Percentiles rank a stretch among this genome's conserved stretches.
Conservation (phyloP, 2,888 invertebrate species). For the Meta bourneti region DNA sequence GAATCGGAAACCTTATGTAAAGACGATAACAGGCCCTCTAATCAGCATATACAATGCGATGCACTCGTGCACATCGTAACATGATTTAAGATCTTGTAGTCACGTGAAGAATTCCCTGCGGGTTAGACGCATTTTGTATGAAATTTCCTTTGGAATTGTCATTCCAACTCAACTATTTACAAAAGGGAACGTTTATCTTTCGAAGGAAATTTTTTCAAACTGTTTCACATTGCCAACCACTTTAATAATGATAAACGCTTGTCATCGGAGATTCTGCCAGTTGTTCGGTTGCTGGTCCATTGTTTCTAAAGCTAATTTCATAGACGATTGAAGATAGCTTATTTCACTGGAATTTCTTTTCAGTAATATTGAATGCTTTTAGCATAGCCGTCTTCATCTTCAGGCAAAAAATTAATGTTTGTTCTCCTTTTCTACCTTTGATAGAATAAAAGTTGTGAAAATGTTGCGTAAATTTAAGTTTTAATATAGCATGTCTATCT, state of each 20-base stretch:
- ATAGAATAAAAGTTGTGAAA: neutral
- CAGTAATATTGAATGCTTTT: neutral
- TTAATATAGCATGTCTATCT: neutral
- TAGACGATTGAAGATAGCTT: constrained; percentile 11
- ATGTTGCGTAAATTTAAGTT: neutral
- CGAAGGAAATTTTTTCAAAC: neutral
- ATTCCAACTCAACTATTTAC: neutral
- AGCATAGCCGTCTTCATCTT: neutral
- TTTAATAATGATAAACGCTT: neutral
- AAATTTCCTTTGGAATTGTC: neutral
- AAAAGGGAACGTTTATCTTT: neutral
- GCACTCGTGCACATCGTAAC: neutral
- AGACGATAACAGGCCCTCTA: neutral
- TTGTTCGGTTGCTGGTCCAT: neutral
- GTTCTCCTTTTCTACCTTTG: no score
- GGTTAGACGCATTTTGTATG: neutral
- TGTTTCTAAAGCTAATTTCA: constrained; percentile 12
- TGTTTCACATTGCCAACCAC: neutral
- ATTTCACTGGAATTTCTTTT: neutral
- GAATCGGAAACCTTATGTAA: neutral
- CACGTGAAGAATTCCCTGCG: neutral
- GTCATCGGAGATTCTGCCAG: neutral
- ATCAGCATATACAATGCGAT: neutral
- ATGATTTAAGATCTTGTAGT: neutral
- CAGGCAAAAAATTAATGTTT: no score